These are phyloP conservation scores for Chrysaora quinquecirrha DNA, from an alignment of 30 jellyfish, hydroid and myxozoan species.

Conservation along the genomic window DNA sequence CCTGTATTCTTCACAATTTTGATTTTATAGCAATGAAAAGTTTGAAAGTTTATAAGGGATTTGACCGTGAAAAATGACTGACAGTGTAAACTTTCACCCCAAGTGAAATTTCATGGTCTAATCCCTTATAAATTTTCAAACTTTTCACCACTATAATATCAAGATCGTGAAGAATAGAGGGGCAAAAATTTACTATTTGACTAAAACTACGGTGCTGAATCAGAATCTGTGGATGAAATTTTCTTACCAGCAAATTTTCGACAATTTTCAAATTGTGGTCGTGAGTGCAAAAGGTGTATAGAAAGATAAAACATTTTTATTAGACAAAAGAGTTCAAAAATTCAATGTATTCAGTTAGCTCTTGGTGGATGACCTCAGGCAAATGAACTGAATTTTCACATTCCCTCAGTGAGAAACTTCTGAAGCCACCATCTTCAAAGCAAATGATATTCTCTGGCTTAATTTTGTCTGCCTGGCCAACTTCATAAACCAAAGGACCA, in stretches of 20 bases:
- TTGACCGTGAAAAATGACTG: not conserved
- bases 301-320: not conserved
- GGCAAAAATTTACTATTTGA: not conserved
- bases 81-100: not conserved
- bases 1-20: not conserved
- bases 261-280: not conserved
- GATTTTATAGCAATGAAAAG: not conserved
- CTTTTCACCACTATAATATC: not conserved
- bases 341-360: not conserved
- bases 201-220: not conserved
- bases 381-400: not conserved
- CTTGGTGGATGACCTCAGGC: not conserved
- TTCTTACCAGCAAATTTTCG: not conserved
- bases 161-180: not conserved
- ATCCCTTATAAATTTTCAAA: not conserved
- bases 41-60: not conserved
- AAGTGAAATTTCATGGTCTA: not conserved
- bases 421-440: not conserved
- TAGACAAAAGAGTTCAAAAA: not conserved
- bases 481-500: not conserved
- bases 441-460: not conserved
- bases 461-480: constrained; percentile 1
- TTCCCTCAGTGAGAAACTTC: not conserved
- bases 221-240: not conserved
- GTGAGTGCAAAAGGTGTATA: not conserved